These are phyloP conservation scores for Pica pica DNA, from an alignment of 2,113 vertebrate genomes.

Conservation along the genomic window DNA sequence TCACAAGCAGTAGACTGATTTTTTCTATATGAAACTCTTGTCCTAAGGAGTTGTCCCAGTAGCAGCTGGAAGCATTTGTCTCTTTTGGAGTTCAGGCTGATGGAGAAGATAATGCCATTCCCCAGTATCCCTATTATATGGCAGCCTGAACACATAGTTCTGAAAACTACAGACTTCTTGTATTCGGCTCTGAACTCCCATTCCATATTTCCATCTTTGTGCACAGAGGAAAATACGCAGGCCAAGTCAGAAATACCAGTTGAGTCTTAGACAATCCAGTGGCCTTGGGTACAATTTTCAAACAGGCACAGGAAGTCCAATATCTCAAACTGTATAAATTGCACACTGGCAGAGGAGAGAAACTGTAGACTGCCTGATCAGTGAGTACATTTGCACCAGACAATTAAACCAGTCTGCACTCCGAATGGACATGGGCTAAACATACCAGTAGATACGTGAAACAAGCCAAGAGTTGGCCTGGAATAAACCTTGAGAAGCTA, in stretches of 20 bases:
- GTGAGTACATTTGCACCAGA: background rate
- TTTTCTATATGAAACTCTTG: background rate
- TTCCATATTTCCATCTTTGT: background rate
- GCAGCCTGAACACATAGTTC: background rate
- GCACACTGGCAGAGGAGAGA: background rate
- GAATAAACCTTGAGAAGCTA: background rate
- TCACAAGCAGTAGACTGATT: background rate
- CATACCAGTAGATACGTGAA: background rate
- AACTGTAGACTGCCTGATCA: background rate
- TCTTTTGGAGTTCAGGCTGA: background rate
- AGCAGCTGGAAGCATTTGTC: background rate
- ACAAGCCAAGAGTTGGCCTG: background rate
- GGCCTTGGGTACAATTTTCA: background rate
- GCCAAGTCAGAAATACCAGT: background rate
- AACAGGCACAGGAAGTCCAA: background rate
- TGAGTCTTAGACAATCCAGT: background rate
- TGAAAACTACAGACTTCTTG: background rate
- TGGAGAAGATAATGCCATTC: background rate
- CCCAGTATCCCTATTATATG: background rate
- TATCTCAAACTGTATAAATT: background rate
- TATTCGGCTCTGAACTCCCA: background rate
- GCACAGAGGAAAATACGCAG: background rate
- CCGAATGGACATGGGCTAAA: background rate
- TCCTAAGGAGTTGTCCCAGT: background rate
- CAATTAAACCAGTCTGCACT: background rate